Base-by-base conservation (phyloP, 2,888 invertebrate species). In the Atethmia centrago region DNA sequence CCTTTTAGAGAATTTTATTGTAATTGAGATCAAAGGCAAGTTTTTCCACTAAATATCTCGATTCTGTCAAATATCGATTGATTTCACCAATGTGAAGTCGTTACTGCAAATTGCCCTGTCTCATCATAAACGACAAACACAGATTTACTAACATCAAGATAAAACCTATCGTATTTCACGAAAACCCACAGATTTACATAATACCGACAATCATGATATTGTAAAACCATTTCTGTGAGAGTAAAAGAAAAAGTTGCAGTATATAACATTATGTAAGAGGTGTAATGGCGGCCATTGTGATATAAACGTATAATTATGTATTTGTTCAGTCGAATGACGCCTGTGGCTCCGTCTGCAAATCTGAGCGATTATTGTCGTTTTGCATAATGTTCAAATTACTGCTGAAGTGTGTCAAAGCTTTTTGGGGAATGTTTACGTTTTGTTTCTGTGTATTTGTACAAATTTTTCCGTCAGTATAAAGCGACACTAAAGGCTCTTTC, bases 291-390 rank as follows among this genome's bases (percentile, higher is more conserved):
- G 64, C 63, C 79, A 79, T 81, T 82, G 80, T 77, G 66, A 76
- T 80, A 80, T 81, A 83, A 86, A 84, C 77, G 73, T 65, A 55
- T 78, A 85, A 87, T 88, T 85, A 87, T 72, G 69, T 87, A 80
- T 88, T 88, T 88, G 85, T 82, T 85, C 87, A 85, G 80, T 63
- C 62, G 55, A 83, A 69, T 77, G 82, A 81, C 75, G 82, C 71
- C 71, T 59, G 67, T 68, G 42, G 74, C 66, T 70, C 49, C 12
- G 70, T 74, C 64, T 79, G 72, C 76, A 58, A 75, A 74, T 71
- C 51, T 79, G 58, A 74, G 59, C 19, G 71, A 84, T 74, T 77
- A 70, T 65, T 74, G 71, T 73, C 69, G 58, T 71, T 84, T 76
- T 72, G 71, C 70, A 62, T 73, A 69, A 67, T 71, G 61, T 62